Evolutionary conservation across 2,888 invertebrate genomes (phyloP), one percentile per base, ranked within the genome.

Genomic region (Microchrysa polita): DNA sequence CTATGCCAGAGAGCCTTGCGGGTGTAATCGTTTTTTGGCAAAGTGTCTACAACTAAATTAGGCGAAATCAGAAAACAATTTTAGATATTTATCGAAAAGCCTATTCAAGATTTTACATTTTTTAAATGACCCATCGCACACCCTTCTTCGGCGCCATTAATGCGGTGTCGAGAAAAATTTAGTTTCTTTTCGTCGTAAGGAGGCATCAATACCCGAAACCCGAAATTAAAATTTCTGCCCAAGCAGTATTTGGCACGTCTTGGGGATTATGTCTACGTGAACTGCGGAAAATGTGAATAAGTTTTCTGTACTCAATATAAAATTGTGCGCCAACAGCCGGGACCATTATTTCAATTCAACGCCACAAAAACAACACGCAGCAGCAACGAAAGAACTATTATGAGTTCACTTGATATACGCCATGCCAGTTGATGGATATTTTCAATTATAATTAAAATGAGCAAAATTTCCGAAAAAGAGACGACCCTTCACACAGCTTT

Each of bases 231-330:
- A 67, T 53, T 67, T 67, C 67, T n/a, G 52, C 14, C n/a, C 23
- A 53, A 67, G 53, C 52, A n/a, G n/a, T n/a, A 53, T 27, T 67
- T 67, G 67, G 67, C 67, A 67, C 67, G 67, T 67, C 52, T 53
- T 67, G 7, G 67, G 67, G 67, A 67, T 67, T 67, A 52, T 20
- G 52, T n/a, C n/a, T 52, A 53, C 52, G 67, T 52, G 44, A 18
- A 44, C 42, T 7, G 65, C n/a, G 22, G 18, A 44, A 22, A 16
- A 27, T n/a, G 67, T 67, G 52, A 67, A 67, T 48, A 48, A 48
- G 5, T 48, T n/a, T 4, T 12, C 14, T 12, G 48, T 2, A 10
- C 48, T 48, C 48, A n/a, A 48, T 48, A 34, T 7, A 34, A n/a
- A n/a, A n/a, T n/a, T n/a, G n/a, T 7, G 2, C 27, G 27, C 27